Evolutionary conservation across 2,113 vertebrate genomes (phyloP), one percentile per base, ranked within the genome.

Genomic region (Hippocampus comes): DNA sequence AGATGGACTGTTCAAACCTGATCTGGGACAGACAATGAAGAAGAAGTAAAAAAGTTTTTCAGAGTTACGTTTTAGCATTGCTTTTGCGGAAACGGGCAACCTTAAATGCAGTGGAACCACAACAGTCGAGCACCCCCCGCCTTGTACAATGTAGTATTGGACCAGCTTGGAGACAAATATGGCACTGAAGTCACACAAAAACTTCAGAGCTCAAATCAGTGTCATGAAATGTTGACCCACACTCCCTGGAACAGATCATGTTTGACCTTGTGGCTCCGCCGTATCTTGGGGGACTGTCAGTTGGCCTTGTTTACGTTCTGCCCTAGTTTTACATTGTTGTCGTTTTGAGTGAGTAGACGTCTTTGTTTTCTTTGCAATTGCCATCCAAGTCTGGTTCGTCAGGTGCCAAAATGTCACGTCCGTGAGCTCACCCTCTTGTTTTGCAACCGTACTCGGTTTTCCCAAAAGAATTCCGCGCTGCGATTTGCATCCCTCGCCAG

Each of bases 371-470:
- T 51, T 18, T 51, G 49, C 49, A 63, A 64, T 23, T 61, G 30
- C 20, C 18, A 34, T 5, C 61, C 15, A 55, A 63, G n/a, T 20
- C 23, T 12, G 27, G 34, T 59, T 63, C 34, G 74, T 14, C 12
- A 67, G 73, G 68, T 71, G 60, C 80, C 42, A 55, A 10, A 74
- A 49, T 48, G 15, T 65, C 41, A 67, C 73, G 21, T 55, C 57
- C 25, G 23, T 59, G 27, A 27, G 3, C 23, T 59, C 14, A 27
- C 12, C 23, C 55, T 63, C 30, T 2, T 21, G 43, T 27, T 70
- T 64, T 70, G 49, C 56, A 51, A 23, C n/a, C 1, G 25, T 34
- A 14, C 30, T 21, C 34, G 10, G 27, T 68, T 51, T 41, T 71
- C 57, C 1, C 15, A 56, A 63, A 53, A 41, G 53, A 23, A 56